phyloP scores from a whole-genome alignment of 2,113 vertebrate species.

The Scolopax mira region DNA sequence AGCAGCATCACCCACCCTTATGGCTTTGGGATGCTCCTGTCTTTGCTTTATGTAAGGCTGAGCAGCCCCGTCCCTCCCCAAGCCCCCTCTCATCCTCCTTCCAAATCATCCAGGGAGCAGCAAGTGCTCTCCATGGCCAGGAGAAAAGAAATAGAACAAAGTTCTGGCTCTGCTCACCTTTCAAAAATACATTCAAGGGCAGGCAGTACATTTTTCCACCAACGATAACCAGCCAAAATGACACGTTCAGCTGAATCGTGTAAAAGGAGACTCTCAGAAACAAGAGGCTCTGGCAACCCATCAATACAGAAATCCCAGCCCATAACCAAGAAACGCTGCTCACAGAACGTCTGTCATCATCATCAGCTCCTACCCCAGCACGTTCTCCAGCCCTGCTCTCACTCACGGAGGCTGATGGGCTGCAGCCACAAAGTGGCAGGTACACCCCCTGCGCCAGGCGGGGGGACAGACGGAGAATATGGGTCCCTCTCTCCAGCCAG shows the following conservation, averaged over 20 bases:
- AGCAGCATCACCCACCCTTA: background rate
- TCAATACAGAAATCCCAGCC: background rate
- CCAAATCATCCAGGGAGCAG: background rate
- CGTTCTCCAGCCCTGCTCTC: background rate
- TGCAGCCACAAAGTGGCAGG: background rate
- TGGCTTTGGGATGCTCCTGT: background rate
- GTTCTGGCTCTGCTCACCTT: background rate
- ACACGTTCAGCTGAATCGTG: constrained; percentile 12
- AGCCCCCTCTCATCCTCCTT: background rate
- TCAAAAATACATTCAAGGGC: constrained; percentile 16
- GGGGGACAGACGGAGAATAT: fast-evolving
- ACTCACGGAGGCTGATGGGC: fast-evolving
- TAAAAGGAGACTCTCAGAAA: constrained; percentile 47
- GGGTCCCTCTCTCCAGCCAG: background rate
- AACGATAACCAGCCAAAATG: background rate
- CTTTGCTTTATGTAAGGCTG: background rate
- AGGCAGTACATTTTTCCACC: background rate
- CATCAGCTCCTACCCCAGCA: background rate
- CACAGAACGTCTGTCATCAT: background rate
- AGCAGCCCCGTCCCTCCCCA: background rate
- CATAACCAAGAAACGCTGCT: background rate
- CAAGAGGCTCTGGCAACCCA: background rate
- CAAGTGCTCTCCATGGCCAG: background rate
- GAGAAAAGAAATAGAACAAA: background rate
- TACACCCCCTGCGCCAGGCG: fast-evolving